Conservation (phyloP, 2,797 vertebrate species). For the Bovichtus variegatus region DNA sequence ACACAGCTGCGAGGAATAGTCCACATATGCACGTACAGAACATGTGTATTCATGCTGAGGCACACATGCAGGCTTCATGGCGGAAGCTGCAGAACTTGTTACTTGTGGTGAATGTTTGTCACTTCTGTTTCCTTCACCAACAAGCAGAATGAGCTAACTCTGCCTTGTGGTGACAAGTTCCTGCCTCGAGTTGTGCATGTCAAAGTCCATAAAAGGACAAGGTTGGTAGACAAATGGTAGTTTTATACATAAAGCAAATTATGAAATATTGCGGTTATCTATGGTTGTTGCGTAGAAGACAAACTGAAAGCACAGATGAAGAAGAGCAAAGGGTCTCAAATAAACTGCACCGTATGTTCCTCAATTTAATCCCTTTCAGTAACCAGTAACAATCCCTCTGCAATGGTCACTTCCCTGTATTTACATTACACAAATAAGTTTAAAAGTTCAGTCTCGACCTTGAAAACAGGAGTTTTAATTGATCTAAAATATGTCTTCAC, state of each 20-base stretch:
- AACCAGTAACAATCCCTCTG: neutral
- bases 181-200: neutral
- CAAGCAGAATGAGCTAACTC: neutral
- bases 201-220: neutral
- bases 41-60: neutral
- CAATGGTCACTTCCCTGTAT: neutral
- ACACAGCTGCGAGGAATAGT: neutral
- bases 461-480: neutral
- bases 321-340: too few species aligned
- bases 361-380: neutral
- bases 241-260: neutral
- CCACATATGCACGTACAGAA: neutral
- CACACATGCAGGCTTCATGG: constrained; percentile 3
- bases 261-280: too few species aligned
- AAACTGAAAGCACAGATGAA: too few species aligned
- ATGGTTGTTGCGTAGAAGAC: too few species aligned
- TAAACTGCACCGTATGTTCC: neutral
- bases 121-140: constrained; percentile 45
- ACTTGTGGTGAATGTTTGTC: constrained; percentile 43
- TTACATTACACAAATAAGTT: neutral
- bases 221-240: neutral
- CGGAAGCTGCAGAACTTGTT: constrained; percentile 20
- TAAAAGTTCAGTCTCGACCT: neutral
- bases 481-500: too few species aligned
- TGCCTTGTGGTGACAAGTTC: constrained; percentile 18